Base-by-base conservation (phyloP, 1,140 invertebrate genomes). In the Lasaia peninsularis region DNA sequence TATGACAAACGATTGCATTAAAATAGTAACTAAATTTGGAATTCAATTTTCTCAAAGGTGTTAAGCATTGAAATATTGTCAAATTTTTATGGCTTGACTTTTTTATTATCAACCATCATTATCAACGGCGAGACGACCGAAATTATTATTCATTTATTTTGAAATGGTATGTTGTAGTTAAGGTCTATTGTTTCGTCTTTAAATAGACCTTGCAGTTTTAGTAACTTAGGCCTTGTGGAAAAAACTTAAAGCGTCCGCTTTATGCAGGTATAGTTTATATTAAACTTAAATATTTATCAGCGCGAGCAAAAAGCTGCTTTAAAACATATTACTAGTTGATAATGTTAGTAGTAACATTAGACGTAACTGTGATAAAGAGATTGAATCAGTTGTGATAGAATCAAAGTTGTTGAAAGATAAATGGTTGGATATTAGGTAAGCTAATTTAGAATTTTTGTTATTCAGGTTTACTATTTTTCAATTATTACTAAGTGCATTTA, bases 171-270 rank as follows among this genome's bases (percentile, higher is more conserved):
- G 8, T 0, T 28, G 24, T 28, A 28, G 24, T 28, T 28, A 28
- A 28, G 24, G 24, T 28, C 24, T 28, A 28, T 28, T 28, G 24
- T 28, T 28, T 7, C 4, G 24, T 2, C 24, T 28, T 28, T 28
- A 7, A 28, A 28, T 28, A 28, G 8, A 28, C 24, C 24, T 28
- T 28, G 24, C 24, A 28, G 24, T 28, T 2, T 28, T 7, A 28
- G 24, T 28, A 28, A 16, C 14, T 14, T 40, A 40, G 14, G 14
- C 9, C 14, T 16, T 40, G 16, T 40, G 14, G 14, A 1, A 16
- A 16, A 40, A 40, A 18, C 16, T 28, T 28, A 40, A 40, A 16
- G 37, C 37, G 37, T 40, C 37, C 37, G 37, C 37, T 40, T 40
- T 18, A 40, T 16, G 37, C 37, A 40, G 37, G 14, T 40, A 40